Evolutionary conservation across 1,140 invertebrate species (phyloP).

Genomic region (Bicyclus anynana): DNA sequence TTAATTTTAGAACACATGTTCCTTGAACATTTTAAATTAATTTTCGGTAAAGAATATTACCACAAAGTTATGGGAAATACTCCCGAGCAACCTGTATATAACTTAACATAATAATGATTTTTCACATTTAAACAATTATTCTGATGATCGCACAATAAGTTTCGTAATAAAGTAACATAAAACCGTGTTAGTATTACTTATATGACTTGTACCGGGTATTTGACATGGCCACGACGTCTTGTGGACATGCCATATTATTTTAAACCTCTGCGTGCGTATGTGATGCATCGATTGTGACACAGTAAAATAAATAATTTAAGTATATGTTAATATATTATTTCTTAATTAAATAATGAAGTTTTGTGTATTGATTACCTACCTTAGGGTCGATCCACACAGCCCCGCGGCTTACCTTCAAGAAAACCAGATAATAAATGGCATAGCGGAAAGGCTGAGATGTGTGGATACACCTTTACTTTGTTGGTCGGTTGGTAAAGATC

Average conservation of each 20-base stretch:
- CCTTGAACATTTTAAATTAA: too few relatives aligned
- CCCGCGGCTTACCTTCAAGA: not conserved
- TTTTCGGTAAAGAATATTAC: too few relatives aligned
- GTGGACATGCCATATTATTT: constrained; percentile 16
- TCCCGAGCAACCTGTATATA: too few relatives aligned
- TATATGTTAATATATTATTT: constrained; percentile 26
- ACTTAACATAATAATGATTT: too few relatives aligned
- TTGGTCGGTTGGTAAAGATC: too few relatives aligned
- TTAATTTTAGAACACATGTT: too few relatives aligned
- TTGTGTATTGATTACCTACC: constrained; percentile 4
- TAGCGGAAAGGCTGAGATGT: too few relatives aligned
- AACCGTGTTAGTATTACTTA: constrained; percentile 23
- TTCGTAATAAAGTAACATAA: not conserved
- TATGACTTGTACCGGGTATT: constrained; percentile 11
- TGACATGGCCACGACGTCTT: constrained; percentile 18
- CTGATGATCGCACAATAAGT: too few relatives aligned
- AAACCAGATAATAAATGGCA: too few relatives aligned
- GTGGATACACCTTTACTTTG: too few relatives aligned
- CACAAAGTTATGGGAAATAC: too few relatives aligned
- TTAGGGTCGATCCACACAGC: not conserved
- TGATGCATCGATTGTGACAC: constrained; percentile 15
- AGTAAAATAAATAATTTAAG: constrained; percentile 19
- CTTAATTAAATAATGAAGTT: constrained; percentile 15
- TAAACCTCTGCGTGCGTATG: constrained; percentile 4
- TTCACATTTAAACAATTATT: too few relatives aligned